Conservation (phyloP, 2,797 vertebrate species). For the Danio jaintianensis region DNA sequence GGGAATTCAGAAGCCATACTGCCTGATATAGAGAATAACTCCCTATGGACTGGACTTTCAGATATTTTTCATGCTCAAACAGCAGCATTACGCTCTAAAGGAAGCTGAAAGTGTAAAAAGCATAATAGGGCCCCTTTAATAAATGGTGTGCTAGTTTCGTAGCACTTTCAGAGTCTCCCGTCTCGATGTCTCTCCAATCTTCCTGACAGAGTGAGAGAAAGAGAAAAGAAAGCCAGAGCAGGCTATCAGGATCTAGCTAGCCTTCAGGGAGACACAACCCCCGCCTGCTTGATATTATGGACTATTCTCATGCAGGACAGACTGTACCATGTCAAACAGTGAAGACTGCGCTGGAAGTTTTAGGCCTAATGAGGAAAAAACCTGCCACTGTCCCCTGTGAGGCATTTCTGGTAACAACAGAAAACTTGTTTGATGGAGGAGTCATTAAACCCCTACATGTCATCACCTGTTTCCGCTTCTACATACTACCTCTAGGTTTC, state of each 20-base stretch:
- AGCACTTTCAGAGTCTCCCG: neutral
- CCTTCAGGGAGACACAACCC: slow-evolving; percentile 68
- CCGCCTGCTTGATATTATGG: slow-evolving; percentile 72
- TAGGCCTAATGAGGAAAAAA: slow-evolving; percentile 47
- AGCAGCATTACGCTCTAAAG: neutral
- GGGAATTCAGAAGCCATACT: too few relatives aligned
- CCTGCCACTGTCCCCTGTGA: slow-evolving; percentile 51
- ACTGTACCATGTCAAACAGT: slow-evolving; percentile 41
- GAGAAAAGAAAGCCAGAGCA: slow-evolving; percentile 55
- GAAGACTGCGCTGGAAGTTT: slow-evolving; percentile 32
- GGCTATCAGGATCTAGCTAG: slow-evolving; percentile 67
- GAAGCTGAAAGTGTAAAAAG: neutral
- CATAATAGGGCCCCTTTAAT: neutral
- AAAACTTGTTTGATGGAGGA: slow-evolving; percentile 49
- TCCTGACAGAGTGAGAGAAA: slow-evolving; percentile 1
- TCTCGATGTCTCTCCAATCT: slow-evolving; percentile 12
- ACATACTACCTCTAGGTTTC: slow-evolving; percentile 8
- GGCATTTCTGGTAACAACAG: slow-evolving; percentile 55
- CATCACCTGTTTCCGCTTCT: slow-evolving; percentile 63
- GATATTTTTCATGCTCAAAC: neutral
- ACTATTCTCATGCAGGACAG: slow-evolving; percentile 63
- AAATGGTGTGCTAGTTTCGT: neutral
- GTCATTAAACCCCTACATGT: slow-evolving; percentile 66
- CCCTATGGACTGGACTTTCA: too few relatives aligned
- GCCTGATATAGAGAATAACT: too few relatives aligned